Conservation (phyloP, 2,113 vertebrate genomes). For the Gopherus evgoodei region DNA sequence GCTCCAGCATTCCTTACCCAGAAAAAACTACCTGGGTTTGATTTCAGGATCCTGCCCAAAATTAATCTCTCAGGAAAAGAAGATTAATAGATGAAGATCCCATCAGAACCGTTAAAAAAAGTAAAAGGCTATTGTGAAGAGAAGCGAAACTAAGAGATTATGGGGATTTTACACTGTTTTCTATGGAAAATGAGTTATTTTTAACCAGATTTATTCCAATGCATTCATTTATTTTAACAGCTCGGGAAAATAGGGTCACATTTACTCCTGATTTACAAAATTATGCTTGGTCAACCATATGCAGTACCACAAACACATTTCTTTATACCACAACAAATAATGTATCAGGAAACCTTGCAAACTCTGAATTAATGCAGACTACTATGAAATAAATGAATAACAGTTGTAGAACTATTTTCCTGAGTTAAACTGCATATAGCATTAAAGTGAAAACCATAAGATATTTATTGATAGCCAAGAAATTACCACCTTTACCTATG, state of each 20-base stretch:
- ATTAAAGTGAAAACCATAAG: constrained; percentile 69
- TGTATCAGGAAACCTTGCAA: constrained; percentile 56
- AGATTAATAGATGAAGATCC: not conserved
- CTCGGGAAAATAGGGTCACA: constrained; percentile 51
- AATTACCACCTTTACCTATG: constrained; percentile 47
- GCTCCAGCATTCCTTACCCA: not conserved
- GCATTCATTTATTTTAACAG: constrained; percentile 37
- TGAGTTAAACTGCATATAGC: constrained; percentile 50
- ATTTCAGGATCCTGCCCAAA: not conserved
- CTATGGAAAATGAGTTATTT: not conserved
- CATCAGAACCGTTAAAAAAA: constrained; percentile 34
- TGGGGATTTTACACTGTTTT: not conserved
- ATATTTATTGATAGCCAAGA: constrained; percentile 53
- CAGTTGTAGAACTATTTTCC: constrained; percentile 48
- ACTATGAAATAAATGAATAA: constrained; percentile 58
- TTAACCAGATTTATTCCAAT: constrained; percentile 37
- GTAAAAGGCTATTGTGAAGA: not conserved
- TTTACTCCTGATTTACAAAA: constrained; percentile 68
- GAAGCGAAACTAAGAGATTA: constrained; percentile 11
- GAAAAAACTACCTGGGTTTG: not conserved
- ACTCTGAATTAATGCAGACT: constrained; percentile 60
- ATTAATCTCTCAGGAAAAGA: not conserved
- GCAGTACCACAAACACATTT: constrained; percentile 46
- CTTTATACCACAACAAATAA: constrained; percentile 73
- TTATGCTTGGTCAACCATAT: constrained; percentile 52